Evolutionary conservation across 2,888 invertebrate genomes (phyloP).

Genomic region (Tachina grossa): DNA sequence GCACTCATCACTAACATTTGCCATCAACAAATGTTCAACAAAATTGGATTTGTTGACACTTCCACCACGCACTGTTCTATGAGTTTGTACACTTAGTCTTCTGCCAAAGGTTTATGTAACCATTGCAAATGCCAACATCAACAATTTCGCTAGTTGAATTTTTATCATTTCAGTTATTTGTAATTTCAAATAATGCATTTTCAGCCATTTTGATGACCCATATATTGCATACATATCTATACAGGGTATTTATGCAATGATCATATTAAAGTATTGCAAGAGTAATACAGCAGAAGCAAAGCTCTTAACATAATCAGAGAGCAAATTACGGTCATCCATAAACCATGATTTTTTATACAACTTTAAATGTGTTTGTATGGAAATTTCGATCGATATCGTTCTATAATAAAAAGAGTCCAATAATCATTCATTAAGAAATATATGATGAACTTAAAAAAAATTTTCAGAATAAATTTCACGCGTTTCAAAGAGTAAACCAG

Average conservation of each 20-base stretch:
- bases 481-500: too few species aligned
- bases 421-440: too few species aligned
- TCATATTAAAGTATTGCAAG: background rate
- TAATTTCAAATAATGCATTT: slow-evolving; percentile 42
- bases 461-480: too few species aligned
- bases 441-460: too few species aligned
- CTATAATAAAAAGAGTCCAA: too few species aligned
- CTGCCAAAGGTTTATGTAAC: background rate
- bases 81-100: background rate
- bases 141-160: slow-evolving; percentile 33
- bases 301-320: too few species aligned
- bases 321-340: too few species aligned
- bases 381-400: too few species aligned
- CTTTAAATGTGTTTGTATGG: too few species aligned
- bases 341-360: too few species aligned
- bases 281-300: too few species aligned
- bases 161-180: slow-evolving; percentile 55
- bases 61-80: slow-evolving; percentile 6
- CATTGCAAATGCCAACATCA: slow-evolving; percentile 14
- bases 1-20: slow-evolving; percentile 70
- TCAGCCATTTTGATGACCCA: background rate
- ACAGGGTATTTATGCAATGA: slow-evolving; percentile 8
- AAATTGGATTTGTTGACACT: slow-evolving; percentile 70
- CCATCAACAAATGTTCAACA: slow-evolving; percentile 62
- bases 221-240: background rate